A percentile compares a stretch with the other conserved stretches of the same genome.
phyloP scores from a whole-genome alignment of 1,140 invertebrate genomes.

The Drosophila sp. region DNA sequence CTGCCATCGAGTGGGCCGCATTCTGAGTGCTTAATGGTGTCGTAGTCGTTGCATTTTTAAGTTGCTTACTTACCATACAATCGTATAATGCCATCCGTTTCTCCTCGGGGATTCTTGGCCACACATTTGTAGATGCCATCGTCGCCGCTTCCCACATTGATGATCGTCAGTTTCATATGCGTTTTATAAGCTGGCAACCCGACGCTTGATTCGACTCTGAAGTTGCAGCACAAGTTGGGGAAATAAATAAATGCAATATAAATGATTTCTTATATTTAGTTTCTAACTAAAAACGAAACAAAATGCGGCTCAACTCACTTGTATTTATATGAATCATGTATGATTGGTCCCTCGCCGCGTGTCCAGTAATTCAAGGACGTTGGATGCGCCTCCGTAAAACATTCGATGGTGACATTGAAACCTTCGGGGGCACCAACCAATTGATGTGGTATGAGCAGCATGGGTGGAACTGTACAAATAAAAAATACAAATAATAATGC shows the following conservation, averaged over 20 bases:
- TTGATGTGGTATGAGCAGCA: conserved; percentile 84
- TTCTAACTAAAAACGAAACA: no score
- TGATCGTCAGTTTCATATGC: conserved; percentile 92
- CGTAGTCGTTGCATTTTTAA: conserved; percentile 1
- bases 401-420: conserved; percentile 93
- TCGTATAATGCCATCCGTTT: conserved; percentile 95
- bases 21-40: conserved; percentile 23
- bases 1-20: conserved; percentile 3
- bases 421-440: conserved; percentile 92
- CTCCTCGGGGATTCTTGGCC: conserved; percentile 95
- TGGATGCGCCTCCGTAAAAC: conserved; percentile 95
- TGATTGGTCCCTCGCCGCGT: conserved; percentile 93
- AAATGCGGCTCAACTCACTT: conserved; percentile 82
- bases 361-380: conserved; percentile 97
- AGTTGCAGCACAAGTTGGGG: background rate
- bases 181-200: conserved; percentile 91
- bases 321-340: conserved; percentile 94
- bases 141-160: conserved; percentile 90
- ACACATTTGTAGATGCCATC: conserved; percentile 95
- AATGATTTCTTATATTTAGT: background rate
- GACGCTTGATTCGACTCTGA: conserved; percentile 87
- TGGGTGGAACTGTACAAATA: conserved; percentile 72
- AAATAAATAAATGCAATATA: background rate
- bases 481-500: background rate
- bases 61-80: conserved; percentile 91